phyloP scores from a whole-genome alignment of 2,888 invertebrate species.

The Cheilosia impressa region DNA sequence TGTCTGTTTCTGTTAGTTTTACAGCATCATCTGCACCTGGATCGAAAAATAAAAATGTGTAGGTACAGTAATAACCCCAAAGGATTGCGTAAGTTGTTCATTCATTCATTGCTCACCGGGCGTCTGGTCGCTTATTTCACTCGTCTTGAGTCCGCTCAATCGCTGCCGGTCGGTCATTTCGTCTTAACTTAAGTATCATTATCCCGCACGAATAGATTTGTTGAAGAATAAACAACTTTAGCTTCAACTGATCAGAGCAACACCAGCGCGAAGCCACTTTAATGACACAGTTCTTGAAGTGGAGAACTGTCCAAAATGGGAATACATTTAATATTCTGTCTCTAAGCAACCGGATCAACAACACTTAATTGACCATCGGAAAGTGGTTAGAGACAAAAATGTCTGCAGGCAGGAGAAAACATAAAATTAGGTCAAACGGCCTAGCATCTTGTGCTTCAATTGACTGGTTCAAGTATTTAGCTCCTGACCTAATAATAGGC shows the following conservation, averaged over 20 bases:
- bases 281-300: slow-evolving; percentile 39
- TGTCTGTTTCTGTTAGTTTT: not conserved
- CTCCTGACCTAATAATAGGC: slow-evolving; percentile 25
- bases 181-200: not conserved
- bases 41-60: slow-evolving; percentile 13
- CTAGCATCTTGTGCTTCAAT: slow-evolving; percentile 23
- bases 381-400: slow-evolving; percentile 37
- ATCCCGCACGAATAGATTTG: not conserved
- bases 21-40: slow-evolving; percentile 30
- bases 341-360: slow-evolving; percentile 57
- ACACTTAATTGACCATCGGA: slow-evolving; percentile 28
- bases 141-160: slow-evolving; percentile 2
- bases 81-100: slow-evolving; percentile 33
- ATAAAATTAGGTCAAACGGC: slow-evolving; percentile 44
- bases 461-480: not conserved
- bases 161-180: not conserved
- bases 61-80: slow-evolving; percentile 17
- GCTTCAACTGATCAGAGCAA: slow-evolving; percentile 10
- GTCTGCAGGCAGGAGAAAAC: slow-evolving; percentile 32
- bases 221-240: slow-evolving; percentile 8
- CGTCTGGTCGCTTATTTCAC: slow-evolving; percentile 14
- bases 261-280: slow-evolving; percentile 3
- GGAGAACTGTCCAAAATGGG: slow-evolving; percentile 22
- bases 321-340: no score
- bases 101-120: slow-evolving; percentile 21